Evolutionary conservation across 1,140 invertebrate genomes (phyloP), one percentile per base, ranked within the genome.

Genomic region (Drosophila nikananu): DNA sequence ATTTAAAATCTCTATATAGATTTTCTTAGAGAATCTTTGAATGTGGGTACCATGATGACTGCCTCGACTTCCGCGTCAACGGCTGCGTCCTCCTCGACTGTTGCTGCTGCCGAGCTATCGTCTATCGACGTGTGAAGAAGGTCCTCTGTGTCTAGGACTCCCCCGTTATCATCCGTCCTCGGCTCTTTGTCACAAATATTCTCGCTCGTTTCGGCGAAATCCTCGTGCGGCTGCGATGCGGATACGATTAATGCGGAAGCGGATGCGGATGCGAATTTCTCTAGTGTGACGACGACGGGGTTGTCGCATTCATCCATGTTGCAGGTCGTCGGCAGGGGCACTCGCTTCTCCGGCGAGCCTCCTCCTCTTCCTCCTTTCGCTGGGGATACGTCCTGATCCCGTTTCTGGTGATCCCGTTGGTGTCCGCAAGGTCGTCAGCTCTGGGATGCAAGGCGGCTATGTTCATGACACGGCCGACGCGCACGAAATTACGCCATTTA

Each of bases 261-360:
- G 54, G 54, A 57, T 39, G 54, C 54, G 35, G 54, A 55, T 57
- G 39, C 9, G 49, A 57, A 55, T 68, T 71, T 71, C 25, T 32
- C 83, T 91, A 92, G 66, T 78, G 82, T 84, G 66, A 92, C 83
- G 67, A 92, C 91, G 77, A 92, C 84, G 74, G 86, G 86, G 72
- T 93, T 93, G 81, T 93, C 92, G 83, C 92, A 93, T 92, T 93
- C 92, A 92, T 93, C 92, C 92, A 93, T 93, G 79, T 93, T 93
- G 91, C 76, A 83, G 61, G 77, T 81, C 62, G 80, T 66, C 73
- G 67, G 80, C 77, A 71, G 75, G 42, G 79, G 71, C 64, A 78
- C 86, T 89, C 87, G 87, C 80, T 81, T 5, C 32, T 42, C 42
- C 75, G 52, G 82, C 82, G 83, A 78, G 86, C 59, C 79, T 66